A percentile compares a stretch with the other conserved stretches of the same genome.
Conservation (phyloP, 2,797 vertebrate genomes). For the Paramormyrops hopkinsi region DNA sequence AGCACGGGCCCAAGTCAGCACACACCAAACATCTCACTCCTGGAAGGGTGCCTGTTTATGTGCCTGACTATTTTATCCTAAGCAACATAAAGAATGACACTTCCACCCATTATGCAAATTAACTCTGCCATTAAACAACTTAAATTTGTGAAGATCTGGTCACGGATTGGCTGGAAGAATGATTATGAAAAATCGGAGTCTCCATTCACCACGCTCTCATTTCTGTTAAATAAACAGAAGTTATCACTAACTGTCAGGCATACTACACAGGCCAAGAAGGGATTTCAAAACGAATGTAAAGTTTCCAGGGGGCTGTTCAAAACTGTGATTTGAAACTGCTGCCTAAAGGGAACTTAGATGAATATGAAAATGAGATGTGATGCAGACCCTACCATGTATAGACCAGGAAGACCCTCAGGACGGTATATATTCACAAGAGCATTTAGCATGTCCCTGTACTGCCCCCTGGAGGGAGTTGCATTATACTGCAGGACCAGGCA, state of each 20-base stretch:
- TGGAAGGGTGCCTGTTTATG: neutral
- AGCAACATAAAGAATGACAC: neutral
- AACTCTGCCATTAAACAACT: neutral
- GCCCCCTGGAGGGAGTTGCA: constrained; percentile 60
- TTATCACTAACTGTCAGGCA: neutral
- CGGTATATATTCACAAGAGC: constrained; percentile 84
- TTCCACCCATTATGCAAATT: neutral
- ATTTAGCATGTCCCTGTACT: constrained; percentile 84
- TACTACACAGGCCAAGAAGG: neutral
- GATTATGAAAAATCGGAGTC: neutral
- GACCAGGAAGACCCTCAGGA: constrained; percentile 76
- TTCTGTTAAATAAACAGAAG: neutral
- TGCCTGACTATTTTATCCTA: neutral
- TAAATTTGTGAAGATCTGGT: neutral
- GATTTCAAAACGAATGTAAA: neutral
- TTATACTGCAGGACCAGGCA: constrained; percentile 86
- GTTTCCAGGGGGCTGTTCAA: neutral
- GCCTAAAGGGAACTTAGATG: neutral
- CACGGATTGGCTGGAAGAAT: neutral
- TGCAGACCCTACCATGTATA: constrained; percentile 75
- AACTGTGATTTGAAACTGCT: neutral
- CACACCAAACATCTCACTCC: neutral
- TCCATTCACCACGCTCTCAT: neutral
- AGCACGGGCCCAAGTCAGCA: neutral
- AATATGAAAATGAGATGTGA: neutral